Percentiles rank a stretch among this genome's conserved stretches.
These are phyloP conservation scores for Amphiprion ocellaris DNA, from an alignment of 2,113 vertebrate species.

Conservation along the genomic window DNA sequence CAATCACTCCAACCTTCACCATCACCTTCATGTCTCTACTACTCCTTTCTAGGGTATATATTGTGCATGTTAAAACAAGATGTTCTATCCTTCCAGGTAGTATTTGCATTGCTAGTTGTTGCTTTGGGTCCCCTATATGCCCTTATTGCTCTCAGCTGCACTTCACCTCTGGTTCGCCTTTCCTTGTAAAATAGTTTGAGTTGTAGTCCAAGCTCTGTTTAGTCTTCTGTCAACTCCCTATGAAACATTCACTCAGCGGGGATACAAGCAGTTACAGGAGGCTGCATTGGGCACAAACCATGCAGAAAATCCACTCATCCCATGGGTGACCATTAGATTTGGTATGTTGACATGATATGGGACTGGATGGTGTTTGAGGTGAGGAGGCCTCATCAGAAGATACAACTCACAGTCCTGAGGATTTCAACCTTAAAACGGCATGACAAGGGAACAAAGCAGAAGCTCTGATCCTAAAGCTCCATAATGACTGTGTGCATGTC, in stretches of 20 bases:
- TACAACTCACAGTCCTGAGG: constrained; percentile 43
- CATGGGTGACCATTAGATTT: constrained; percentile 70
- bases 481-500: constrained; percentile 65
- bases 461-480: constrained; percentile 60
- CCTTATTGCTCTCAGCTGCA: constrained; percentile 1
- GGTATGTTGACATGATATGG: constrained; percentile 59
- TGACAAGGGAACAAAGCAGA: constrained; percentile 69
- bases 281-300: constrained; percentile 75
- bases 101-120: constrained; percentile 48
- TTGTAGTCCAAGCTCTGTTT: constrained; percentile 42
- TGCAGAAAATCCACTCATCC: constrained; percentile 82
- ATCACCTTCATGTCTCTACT: constrained; percentile 48
- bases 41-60: constrained; percentile 30
- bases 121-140: constrained; percentile 52
- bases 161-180: constrained; percentile 60
- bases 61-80: constrained; percentile 78
- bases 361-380: constrained; percentile 55
- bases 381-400: constrained; percentile 57
- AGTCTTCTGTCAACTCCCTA: constrained; percentile 57
- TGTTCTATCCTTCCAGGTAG: constrained; percentile 40
- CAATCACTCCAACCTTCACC: constrained; percentile 44
- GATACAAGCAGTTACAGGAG: constrained; percentile 64
- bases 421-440: constrained; percentile 63
- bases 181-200: constrained; percentile 47
- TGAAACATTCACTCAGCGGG: constrained; percentile 76